phyloP scores from a whole-genome alignment of 1,140 invertebrate genomes.

The Oncopeltus fasciatus region DNA sequence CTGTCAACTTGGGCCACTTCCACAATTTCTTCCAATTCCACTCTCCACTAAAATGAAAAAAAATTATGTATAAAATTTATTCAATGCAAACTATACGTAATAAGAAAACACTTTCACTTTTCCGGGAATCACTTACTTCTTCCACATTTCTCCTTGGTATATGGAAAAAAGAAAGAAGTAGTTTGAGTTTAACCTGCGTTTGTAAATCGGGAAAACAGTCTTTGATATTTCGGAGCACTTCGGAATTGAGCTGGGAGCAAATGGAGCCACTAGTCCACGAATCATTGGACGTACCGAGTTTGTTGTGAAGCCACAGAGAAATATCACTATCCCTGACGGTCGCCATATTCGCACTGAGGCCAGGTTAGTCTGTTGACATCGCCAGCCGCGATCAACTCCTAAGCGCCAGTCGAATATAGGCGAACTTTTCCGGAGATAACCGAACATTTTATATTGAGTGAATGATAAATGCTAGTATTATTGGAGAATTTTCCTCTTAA shows the following conservation, averaged over 20 bases:
- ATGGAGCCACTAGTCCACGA: constrained; percentile 96
- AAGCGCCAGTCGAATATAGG: too few species aligned
- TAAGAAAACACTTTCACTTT: not conserved
- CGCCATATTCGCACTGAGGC: constrained; percentile 50
- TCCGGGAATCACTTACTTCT: constrained; percentile 53
- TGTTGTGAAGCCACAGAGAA: constrained; percentile 97
- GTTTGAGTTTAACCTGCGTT: constrained; percentile 93
- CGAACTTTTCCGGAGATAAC: too few species aligned
- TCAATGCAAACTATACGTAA: not conserved
- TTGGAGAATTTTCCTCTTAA: too few species aligned
- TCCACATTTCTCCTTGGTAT: constrained; percentile 92
- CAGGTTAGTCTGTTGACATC: not conserved
- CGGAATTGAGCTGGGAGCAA: constrained; percentile 87
- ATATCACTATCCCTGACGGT: constrained; percentile 91
- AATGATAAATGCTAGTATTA: too few species aligned
- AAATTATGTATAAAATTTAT: not conserved
- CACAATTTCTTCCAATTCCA: constrained; percentile 84
- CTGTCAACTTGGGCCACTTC: constrained; percentile 79
- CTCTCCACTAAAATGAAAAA: constrained; percentile 59
- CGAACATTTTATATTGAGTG: too few species aligned
- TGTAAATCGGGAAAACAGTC: constrained; percentile 94
- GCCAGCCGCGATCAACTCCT: too few species aligned
- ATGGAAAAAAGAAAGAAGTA: constrained; percentile 92
- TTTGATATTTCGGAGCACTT: constrained; percentile 87
- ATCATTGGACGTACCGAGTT: constrained; percentile 94